These are phyloP conservation scores for Andrena minutula DNA, from an alignment of 2,888 invertebrate genomes.

Conservation along the genomic window DNA sequence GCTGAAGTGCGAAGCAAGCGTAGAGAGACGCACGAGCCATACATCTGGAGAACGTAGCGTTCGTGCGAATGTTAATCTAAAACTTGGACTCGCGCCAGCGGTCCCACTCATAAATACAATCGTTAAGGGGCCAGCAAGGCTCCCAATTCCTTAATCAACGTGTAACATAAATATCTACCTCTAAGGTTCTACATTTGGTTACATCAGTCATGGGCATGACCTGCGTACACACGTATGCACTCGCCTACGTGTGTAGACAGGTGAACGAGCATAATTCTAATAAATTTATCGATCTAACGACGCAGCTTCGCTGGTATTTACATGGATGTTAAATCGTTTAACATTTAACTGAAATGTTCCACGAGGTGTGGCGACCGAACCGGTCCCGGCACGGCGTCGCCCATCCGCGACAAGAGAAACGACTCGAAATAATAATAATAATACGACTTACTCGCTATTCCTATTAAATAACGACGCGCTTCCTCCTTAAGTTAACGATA, in stretches of 20 bases:
- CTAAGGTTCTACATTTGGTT: conserved; percentile 79
- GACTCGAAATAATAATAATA: conserved; percentile 39
- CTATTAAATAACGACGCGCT: conserved; percentile 64
- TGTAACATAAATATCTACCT: conserved; percentile 65
- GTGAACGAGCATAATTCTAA: conserved; percentile 46
- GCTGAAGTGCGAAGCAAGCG: background rate
- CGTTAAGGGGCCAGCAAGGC: conserved; percentile 5
- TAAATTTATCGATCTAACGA: conserved; percentile 29
- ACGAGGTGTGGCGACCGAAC: background rate
- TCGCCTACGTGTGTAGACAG: conserved; percentile 20
- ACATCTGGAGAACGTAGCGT: background rate
- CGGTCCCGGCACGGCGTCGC: background rate
- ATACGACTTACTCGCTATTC: conserved; percentile 45
- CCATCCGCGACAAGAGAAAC: background rate
- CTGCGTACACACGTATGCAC: conserved; percentile 16
- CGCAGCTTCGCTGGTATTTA: conserved; percentile 54
- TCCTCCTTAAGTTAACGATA: conserved; percentile 61
- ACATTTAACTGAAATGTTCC: conserved; percentile 29
- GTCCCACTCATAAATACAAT: conserved; percentile 22
- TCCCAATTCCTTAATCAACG: conserved; percentile 27
- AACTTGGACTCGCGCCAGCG: background rate
- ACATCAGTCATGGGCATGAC: conserved; percentile 77
- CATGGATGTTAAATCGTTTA: conserved; percentile 46
- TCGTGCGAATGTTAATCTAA: background rate
- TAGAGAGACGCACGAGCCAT: background rate